Base-by-base conservation (phyloP, 1,140 invertebrate species). In the Temnothorax longispinosus region DNA sequence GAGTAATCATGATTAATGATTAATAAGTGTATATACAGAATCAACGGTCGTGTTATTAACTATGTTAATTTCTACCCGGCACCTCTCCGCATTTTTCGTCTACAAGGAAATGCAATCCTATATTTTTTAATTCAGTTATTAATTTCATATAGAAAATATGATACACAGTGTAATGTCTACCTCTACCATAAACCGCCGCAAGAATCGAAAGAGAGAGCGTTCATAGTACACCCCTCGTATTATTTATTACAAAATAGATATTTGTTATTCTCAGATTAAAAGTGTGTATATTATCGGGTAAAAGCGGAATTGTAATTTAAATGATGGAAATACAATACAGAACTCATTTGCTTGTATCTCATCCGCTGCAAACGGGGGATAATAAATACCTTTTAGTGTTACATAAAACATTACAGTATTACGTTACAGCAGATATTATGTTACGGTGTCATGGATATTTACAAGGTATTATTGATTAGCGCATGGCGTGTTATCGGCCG, bases 391-490 rank as follows among this genome's bases (percentile, higher is more conserved):
- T 82, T 84, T 60, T 60, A 75, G 54, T 64, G 54, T 74, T 84
- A 50, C 27, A 47, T 62, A 60, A 74, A 74, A 84, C 27, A 58
- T 82, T 82, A 82, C 38, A 44, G 69, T 72, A 71, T 81, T 80
- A 44, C 18, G 76, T 80, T 80, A 80, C 47, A 7, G 18, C 15
- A 11, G 35, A 64, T 67, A 58, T 69, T 81, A 74, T 13, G 54
- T 74, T 84, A 74, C 80, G 44, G 3, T 74, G 80, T 80, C 77
- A 80, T 35, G 64, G 18, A 81, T 84, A 84, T 84, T 60, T 84
- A 84, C 69, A 84, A 74, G 27, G 38, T 84, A 84, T 84, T 75
- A 75, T 84, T 84, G 80, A 84, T 74, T 74, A 74, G 80, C 65
- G 13, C 69, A 74, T 58, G 80, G 52, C 38, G 67, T 74, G 67